Evolutionary conservation across 2,888 invertebrate species (phyloP).

Genomic region (Lamellibrachia satsuma): DNA sequence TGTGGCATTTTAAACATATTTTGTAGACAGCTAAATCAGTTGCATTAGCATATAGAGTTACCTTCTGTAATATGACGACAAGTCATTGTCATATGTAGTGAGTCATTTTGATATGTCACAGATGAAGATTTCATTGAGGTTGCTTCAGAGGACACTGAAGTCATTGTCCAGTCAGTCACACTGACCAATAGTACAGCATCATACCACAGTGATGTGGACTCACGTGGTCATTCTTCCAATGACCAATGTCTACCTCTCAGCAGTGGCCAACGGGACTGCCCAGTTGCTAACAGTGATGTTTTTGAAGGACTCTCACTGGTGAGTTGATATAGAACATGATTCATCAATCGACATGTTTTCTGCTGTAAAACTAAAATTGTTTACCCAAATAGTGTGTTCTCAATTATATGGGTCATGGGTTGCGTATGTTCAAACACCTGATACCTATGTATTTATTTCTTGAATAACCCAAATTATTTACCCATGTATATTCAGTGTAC

Average conservation of each 20-base stretch:
- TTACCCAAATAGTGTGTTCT: no score
- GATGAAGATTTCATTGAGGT: constrained; percentile 2
- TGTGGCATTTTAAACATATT: no score
- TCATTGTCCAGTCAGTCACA: background rate
- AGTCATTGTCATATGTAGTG: background rate
- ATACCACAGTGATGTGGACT: background rate
- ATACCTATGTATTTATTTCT: no score
- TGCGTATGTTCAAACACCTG: no score
- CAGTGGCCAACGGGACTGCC: background rate
- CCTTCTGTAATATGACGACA: background rate
- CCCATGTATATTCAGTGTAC: no score
- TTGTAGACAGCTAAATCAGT: no score
- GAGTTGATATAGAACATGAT: background rate
- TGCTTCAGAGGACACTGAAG: background rate
- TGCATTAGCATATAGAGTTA: background rate
- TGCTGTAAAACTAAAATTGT: no score
- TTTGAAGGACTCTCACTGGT: constrained; percentile 26
- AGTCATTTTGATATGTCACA: background rate
- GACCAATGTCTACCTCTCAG: background rate
- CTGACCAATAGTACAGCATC: background rate
- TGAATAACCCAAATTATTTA: no score
- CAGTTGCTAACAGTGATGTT: background rate
- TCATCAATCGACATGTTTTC: background rate
- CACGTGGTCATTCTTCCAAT: background rate
- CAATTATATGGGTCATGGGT: no score